A percentile compares a stretch with the other conserved stretches of the same genome.
Conservation (phyloP, 2,113 vertebrate genomes). For the Chionodraco myersi region DNA sequence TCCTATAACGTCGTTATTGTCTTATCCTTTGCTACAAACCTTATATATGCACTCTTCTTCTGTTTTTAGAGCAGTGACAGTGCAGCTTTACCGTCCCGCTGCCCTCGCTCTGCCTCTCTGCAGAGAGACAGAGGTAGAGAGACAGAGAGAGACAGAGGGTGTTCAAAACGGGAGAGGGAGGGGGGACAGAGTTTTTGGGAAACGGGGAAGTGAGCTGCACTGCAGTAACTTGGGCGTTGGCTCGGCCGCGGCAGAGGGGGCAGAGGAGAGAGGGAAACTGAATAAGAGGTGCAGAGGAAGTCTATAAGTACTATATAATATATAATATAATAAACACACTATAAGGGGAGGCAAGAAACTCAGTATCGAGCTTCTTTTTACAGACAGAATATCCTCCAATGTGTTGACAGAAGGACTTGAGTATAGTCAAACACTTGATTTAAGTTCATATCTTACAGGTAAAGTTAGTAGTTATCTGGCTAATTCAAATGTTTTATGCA, state of each 20-base stretch:
- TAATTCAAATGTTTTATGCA: neutral
- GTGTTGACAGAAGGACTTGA: neutral
- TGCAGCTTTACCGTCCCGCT: slow-evolving; percentile 36
- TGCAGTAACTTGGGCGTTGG: slow-evolving; percentile 85
- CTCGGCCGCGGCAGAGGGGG: slow-evolving; percentile 53
- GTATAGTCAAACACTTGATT: neutral
- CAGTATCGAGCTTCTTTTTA: neutral
- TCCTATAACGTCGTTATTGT: neutral
- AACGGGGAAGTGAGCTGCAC: slow-evolving; percentile 77
- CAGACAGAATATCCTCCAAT: neutral
- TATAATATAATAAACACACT: too few species aligned
- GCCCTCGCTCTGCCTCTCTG: slow-evolving; percentile 63
- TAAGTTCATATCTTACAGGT: neutral
- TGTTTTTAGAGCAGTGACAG: slow-evolving; percentile 43
- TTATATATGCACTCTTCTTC: neutral
- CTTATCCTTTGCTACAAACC: neutral
- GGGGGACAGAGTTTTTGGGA: slow-evolving; percentile 56
- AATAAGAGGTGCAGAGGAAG: slow-evolving; percentile 19
- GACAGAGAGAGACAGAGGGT: slow-evolving; percentile 36
- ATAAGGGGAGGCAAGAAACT: neutral
- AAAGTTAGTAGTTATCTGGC: neutral
- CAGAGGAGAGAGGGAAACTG: slow-evolving; percentile 31
- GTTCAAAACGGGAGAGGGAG: slow-evolving; percentile 47
- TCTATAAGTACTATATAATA: neutral
- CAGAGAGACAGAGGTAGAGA: slow-evolving; percentile 66